Base-by-base conservation (phyloP, 2,888 invertebrate species). In the Amphimallon solstitiale region DNA sequence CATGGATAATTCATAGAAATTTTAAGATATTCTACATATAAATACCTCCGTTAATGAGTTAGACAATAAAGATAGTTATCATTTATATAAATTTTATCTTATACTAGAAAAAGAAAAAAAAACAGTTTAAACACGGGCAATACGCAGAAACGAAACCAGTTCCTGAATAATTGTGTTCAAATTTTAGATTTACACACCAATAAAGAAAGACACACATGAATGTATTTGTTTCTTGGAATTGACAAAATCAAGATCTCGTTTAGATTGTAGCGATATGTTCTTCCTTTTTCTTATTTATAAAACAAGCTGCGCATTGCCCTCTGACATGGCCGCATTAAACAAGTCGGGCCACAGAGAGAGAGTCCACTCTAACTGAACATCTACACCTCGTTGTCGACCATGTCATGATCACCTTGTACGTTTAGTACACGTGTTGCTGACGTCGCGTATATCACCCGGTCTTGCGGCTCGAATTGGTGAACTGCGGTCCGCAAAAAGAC, bases 391-490 rank as follows among this genome's bases (percentile, higher is more conserved):
- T 72, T 70, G 71, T 56, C 43, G 56, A 67, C 67, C 66, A 63
- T 68, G 66, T 68, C 65, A 68, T 54, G 66, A 68, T 68, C 69
- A 70, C 69, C 66, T 68, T 67, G 69, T 71, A 72, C 71, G 63
- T 70, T 66, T 70, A 72, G 38, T 54, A 72, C 72, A 72, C 68
- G 71, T 71, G 73, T 73, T 67, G 66, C 65, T 69, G 67, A 71
- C 70, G 71, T 72, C 72, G 72, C 71, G 73, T 72, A 71, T 63
- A 59, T 71, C 68, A 65, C 68, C 35, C 38, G 38, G 38, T 54
- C 45, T 45, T 45, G 19, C 45, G 5, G 15, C 45, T 45, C 38
- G 21, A 19, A 54, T 54, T 54, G 54, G 19, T 54, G 38, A 54
- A 54, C 38, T 54, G 17, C 61, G 51, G 62, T 69, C 43, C 43